phyloP scores from a whole-genome alignment of 1,140 invertebrate genomes.

The Diprion similis region DNA sequence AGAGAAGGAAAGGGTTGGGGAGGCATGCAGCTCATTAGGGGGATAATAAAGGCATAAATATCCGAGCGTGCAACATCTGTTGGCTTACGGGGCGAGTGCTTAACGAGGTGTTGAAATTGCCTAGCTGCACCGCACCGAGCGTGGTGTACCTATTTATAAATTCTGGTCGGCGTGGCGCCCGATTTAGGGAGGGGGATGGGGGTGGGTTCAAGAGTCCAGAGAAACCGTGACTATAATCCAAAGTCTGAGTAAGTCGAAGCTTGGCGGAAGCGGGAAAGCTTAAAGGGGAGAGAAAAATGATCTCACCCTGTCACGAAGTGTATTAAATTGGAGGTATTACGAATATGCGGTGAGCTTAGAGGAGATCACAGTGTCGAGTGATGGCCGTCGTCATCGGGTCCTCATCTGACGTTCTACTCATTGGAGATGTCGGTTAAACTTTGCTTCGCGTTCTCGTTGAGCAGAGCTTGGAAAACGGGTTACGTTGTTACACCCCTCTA shows the following conservation, averaged over 20 bases:
- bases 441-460: too few species aligned
- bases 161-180: neutral
- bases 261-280: neutral
- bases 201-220: neutral
- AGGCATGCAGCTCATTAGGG: slow-evolving; percentile 7
- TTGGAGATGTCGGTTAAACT: too few species aligned
- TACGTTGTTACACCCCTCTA: too few species aligned
- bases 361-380: too few species aligned
- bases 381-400: too few species aligned
- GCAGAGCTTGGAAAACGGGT: too few species aligned
- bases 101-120: slow-evolving; percentile 14
- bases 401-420: too few species aligned
- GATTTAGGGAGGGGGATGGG: neutral
- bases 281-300: neutral
- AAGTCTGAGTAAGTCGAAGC: neutral
- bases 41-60: slow-evolving; percentile 17
- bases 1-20: neutral
- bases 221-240: neutral
- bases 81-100: slow-evolving; percentile 3
- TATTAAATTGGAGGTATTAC: neutral
- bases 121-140: neutral
- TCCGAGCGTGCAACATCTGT: slow-evolving; percentile 8
- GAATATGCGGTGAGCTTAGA: too few species aligned
- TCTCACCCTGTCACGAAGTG: neutral
- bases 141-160: neutral